These are phyloP conservation scores for Acropora yongei DNA, from an alignment of 64 coral and sea anemone genomes.

Conservation along the genomic window DNA sequence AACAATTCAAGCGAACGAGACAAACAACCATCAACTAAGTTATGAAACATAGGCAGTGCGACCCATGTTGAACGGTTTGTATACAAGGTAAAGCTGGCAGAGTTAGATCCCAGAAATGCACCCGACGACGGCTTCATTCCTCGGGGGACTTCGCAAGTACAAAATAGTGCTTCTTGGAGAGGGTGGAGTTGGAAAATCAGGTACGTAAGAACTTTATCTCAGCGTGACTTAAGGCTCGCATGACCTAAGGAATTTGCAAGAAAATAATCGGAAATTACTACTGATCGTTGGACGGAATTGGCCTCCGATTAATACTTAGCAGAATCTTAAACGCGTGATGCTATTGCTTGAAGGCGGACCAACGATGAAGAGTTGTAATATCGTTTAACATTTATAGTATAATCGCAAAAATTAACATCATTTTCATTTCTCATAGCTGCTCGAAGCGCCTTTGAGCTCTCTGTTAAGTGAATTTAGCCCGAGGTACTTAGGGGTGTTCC, in stretches of 20 bases:
- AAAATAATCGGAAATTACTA: conserved; percentile 19
- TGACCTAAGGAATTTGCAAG: conserved; percentile 29
- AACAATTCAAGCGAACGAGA: background rate
- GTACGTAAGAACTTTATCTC: background rate
- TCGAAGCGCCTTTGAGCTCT: background rate
- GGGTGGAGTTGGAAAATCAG: conserved; percentile 84
- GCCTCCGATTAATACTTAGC: background rate
- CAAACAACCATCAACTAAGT: background rate
- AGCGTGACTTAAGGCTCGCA: background rate
- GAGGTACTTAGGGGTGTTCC: conserved; percentile 4
- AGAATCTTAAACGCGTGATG: background rate
- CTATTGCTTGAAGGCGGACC: background rate
- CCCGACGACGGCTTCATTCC: conserved; percentile 67
- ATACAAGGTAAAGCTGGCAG: background rate
- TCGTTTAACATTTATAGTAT: background rate
- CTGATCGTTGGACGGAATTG: conserved; percentile 6
- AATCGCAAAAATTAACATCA: background rate
- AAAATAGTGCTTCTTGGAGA: conserved; percentile 79
- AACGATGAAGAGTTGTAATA: background rate
- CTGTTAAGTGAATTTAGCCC: background rate
- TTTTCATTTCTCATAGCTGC: background rate
- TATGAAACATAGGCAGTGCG: background rate
- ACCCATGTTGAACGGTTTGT: background rate
- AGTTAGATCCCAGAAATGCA: conserved; percentile 49
- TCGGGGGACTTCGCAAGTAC: conserved; percentile 73